Conservation (phyloP, 1,140 invertebrate species). For the Scaptodrosophila lebanonensis region DNA sequence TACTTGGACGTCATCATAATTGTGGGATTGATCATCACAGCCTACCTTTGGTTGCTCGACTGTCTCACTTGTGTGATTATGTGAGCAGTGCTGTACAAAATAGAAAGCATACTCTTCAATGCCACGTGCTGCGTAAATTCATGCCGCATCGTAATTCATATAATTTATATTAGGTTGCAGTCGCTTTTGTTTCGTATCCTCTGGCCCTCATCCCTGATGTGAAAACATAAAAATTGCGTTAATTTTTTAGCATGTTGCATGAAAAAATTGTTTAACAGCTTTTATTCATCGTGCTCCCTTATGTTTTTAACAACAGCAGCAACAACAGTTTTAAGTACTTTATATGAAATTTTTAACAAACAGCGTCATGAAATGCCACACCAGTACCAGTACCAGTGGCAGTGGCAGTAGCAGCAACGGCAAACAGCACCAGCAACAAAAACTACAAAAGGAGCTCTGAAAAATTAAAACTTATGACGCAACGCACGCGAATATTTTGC, state of each 20-base stretch:
- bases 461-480: constrained; percentile 53
- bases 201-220: constrained; percentile 22
- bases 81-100: no score
- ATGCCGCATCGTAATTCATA: no score
- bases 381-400: constrained; percentile 1
- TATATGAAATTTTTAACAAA: constrained; percentile 59
- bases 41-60: no score
- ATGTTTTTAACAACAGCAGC: constrained; percentile 40
- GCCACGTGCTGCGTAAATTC: no score
- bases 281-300: constrained; percentile 21
- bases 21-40: no score
- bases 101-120: no score
- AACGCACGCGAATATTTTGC: constrained; percentile 50
- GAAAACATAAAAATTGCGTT: constrained; percentile 56
- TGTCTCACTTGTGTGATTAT: no score
- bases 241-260: constrained; percentile 58
- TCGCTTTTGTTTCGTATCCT: no score
- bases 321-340: constrained; percentile 56
- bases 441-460: constrained; percentile 23
- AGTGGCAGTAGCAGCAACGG: background rate
- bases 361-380: constrained; percentile 30
- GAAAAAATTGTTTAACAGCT: constrained; percentile 23
- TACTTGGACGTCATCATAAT: no score
- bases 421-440: background rate
- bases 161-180: no score